Evolutionary conservation across 2,797 vertebrate genomes (phyloP).

Genomic region (Chaetodon trifasciatus): DNA sequence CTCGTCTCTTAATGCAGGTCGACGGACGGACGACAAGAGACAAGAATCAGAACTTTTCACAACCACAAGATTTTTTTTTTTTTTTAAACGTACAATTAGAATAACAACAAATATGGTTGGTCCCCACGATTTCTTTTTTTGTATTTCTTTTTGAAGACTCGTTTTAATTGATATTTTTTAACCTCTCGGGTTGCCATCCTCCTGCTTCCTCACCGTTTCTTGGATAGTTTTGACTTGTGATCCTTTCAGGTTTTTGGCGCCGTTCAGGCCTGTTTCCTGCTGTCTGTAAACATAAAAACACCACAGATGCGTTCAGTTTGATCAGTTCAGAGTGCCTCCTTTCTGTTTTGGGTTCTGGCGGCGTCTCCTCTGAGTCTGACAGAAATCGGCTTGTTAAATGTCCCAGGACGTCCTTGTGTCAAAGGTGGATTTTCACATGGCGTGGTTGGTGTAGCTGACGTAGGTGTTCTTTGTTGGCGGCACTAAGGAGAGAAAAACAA

Average conservation of each 20-base stretch:
- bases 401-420: slow-evolving; percentile 16
- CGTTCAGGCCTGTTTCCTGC: not conserved
- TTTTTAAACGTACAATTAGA: slow-evolving; percentile 90
- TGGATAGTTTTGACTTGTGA: slow-evolving; percentile 16
- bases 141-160: slow-evolving; percentile 25
- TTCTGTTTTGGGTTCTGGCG: slow-evolving; percentile 52
- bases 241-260: slow-evolving; percentile 23
- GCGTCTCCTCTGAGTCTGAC: slow-evolving; percentile 22
- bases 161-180: slow-evolving; percentile 10
- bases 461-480: slow-evolving; percentile 95
- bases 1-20: slow-evolving; percentile 91
- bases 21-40: slow-evolving; percentile 92
- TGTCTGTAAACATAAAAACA: slow-evolving; percentile 68
- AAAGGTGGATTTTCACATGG: slow-evolving; percentile 86
- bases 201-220: slow-evolving; percentile 10
- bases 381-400: slow-evolving; percentile 27
- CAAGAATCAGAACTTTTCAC: slow-evolving; percentile 93
- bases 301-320: slow-evolving; percentile 37
- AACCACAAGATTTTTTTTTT: slow-evolving; percentile 88
- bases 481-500: slow-evolving; percentile 78
- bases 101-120: slow-evolving; percentile 92
- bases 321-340: slow-evolving; percentile 47
- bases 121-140: slow-evolving; percentile 84
- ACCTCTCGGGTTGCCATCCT: slow-evolving; percentile 12
- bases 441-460: slow-evolving; percentile 97